phyloP scores from a whole-genome alignment of 2,797 vertebrate genomes.

The Chloroceryle inda region DNA sequence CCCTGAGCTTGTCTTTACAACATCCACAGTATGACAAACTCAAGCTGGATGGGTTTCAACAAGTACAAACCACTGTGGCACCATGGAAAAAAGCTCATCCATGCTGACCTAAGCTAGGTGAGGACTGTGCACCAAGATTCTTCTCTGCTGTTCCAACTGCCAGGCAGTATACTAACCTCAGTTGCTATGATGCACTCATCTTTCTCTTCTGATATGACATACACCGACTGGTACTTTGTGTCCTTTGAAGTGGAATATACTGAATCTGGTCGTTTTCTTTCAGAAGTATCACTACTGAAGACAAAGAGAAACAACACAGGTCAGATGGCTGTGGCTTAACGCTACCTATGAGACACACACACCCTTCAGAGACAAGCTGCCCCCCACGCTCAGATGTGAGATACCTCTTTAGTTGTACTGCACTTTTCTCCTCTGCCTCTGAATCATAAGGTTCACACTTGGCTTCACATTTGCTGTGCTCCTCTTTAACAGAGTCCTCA shows the following conservation, averaged over 20 bases:
- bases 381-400: background rate
- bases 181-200: conserved; percentile 99
- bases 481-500: conserved; percentile 85
- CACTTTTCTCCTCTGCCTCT: conserved; percentile 86
- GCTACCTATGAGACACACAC: background rate
- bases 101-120: background rate
- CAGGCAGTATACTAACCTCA: conserved; percentile 84
- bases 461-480: conserved; percentile 82
- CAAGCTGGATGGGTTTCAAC: background rate
- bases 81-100: background rate
- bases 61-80: background rate
- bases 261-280: conserved; percentile 88
- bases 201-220: conserved; percentile 96
- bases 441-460: conserved; percentile 88
- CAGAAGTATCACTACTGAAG: conserved; percentile 85
- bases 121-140: rapidly evolving
- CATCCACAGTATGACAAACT: background rate
- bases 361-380: background rate
- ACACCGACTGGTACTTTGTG: conserved; percentile 98
- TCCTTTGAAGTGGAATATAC: conserved; percentile 86
- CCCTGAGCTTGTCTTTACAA: background rate
- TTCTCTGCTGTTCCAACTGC: background rate
- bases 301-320: conserved; percentile 16
- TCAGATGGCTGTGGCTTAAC: background rate
- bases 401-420: conserved; percentile 90